phyloP scores from a whole-genome alignment of 1,140 invertebrate genomes.

The Pseudomyrmex flavicornis region DNA sequence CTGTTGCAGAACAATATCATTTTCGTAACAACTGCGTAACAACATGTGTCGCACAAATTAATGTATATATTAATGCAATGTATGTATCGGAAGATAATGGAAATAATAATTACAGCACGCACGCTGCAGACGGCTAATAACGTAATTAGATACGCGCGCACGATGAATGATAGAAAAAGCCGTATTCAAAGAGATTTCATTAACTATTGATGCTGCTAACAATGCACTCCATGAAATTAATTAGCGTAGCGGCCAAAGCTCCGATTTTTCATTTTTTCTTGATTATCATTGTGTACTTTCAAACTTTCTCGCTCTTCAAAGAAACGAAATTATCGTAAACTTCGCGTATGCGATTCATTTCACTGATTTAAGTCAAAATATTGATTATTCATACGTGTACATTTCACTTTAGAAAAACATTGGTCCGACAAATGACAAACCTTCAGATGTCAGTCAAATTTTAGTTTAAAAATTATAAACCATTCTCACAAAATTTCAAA shows the following conservation, averaged over 20 bases:
- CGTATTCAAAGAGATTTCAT: conserved; percentile 12
- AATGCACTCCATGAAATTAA: conserved; percentile 23
- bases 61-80: too few relatives aligned
- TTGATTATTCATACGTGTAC: not conserved
- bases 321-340: not conserved
- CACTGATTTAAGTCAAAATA: not conserved
- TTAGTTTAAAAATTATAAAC: not conserved
- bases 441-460: not conserved
- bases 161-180: conserved; percentile 10
- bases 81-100: conserved; percentile 29
- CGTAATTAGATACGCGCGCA: conserved; percentile 30
- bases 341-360: conserved; percentile 2
- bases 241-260: conserved; percentile 13
- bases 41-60: conserved; percentile 16
- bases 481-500: too few relatives aligned
- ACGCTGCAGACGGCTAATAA: conserved; percentile 25
- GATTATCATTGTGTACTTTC: not conserved
- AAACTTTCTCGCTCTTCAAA: too few relatives aligned
- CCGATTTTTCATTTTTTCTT: not conserved
- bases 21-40: not conserved
- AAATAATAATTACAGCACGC: conserved; percentile 35
- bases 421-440: too few relatives aligned
- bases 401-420: too few relatives aligned
- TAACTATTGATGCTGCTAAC: not conserved
- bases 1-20: conserved; percentile 1